phyloP scores from a whole-genome alignment of 2,113 vertebrate genomes.

The Orientallactaga bullata region DNA sequence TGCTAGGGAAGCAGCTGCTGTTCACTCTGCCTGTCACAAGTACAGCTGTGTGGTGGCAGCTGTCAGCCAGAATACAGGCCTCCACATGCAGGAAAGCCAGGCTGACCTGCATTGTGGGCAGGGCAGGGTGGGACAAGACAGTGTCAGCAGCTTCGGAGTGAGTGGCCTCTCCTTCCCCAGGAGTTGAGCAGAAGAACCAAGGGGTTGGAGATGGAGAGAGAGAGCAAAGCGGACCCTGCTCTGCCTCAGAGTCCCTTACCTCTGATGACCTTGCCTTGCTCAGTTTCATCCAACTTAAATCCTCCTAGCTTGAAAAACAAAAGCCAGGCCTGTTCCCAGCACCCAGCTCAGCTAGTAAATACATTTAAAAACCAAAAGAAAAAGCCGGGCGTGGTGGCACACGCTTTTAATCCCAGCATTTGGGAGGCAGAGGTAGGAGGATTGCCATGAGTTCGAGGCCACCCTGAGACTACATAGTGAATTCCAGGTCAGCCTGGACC shows the following conservation, averaged over 20 bases:
- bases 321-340: not conserved
- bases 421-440: no score
- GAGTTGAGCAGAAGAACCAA: not conserved
- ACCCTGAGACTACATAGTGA: no score
- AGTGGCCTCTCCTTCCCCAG: not conserved
- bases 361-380: no score
- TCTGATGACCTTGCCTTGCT: not conserved
- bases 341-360: not conserved
- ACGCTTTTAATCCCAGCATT: no score
- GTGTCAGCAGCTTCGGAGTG: not conserved
- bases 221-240: not conserved
- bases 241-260: not conserved
- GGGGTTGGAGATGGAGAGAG: not conserved
- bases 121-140: not conserved
- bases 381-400: no score
- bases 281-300: conserved; percentile 1
- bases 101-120: not conserved
- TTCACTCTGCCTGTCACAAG: not conserved
- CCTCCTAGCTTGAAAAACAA: conserved; percentile 18
- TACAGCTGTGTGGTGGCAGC: not conserved
- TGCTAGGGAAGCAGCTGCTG: not conserved
- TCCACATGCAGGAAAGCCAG: not conserved
- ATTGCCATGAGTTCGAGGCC: no score
- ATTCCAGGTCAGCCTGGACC: no score
- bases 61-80: not conserved